Evolutionary conservation across 2,797 vertebrate species (phyloP).

Genomic region (Schizopygopsis pylzovi): DNA sequence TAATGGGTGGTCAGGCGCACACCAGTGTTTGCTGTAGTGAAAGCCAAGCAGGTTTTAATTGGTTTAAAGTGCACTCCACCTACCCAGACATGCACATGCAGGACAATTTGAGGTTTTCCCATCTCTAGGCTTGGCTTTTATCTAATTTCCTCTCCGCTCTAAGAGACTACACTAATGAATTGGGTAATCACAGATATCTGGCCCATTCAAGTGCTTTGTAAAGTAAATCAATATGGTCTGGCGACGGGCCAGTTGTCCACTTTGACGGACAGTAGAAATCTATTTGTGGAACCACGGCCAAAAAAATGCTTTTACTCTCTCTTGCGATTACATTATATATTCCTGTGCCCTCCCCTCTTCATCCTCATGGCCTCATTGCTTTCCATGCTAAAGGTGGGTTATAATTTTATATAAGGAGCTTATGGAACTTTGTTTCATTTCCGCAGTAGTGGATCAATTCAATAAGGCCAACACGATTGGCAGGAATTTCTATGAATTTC

Average conservation of each 20-base stretch:
- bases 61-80: constrained; percentile 58
- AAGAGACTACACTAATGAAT: constrained; percentile 80
- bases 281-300: constrained; percentile 69
- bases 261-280: constrained; percentile 79
- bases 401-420: constrained; percentile 54
- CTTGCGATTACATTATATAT: constrained; percentile 45
- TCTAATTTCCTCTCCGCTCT: constrained; percentile 77
- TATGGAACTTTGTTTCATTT: constrained; percentile 60
- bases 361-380: constrained; percentile 1
- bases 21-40: constrained; percentile 71
- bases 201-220: constrained; percentile 79
- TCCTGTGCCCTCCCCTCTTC: background rate
- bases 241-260: constrained; percentile 75
- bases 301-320: constrained; percentile 68
- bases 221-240: constrained; percentile 81
- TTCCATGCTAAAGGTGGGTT: constrained; percentile 17
- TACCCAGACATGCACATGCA: constrained; percentile 49
- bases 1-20: constrained; percentile 48
- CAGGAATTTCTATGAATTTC: constrained; percentile 77
- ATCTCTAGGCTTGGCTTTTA: constrained; percentile 65
- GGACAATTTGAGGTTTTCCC: constrained; percentile 65
- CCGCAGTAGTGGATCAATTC: constrained; percentile 74
- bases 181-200: constrained; percentile 83
- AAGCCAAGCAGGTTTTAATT: constrained; percentile 64
- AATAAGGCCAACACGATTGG: constrained; percentile 68